phyloP scores from a whole-genome alignment of 1,140 invertebrate species.

The Amyelois transitella region DNA sequence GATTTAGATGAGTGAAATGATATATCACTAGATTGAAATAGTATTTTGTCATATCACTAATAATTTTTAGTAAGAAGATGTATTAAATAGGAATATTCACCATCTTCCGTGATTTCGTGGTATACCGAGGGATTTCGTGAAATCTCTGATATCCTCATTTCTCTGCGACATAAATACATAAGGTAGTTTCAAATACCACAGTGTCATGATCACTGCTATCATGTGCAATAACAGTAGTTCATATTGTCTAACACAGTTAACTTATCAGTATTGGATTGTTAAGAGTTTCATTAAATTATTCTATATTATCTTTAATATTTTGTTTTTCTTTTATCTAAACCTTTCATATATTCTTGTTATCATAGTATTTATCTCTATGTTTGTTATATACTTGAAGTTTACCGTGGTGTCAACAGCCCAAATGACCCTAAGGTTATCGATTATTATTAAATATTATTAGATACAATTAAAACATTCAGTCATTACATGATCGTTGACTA shows the following conservation, averaged over 20 bases:
- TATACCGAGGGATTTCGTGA: no score
- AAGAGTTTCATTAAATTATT: slow-evolving; percentile 47
- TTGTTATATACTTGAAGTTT: no score
- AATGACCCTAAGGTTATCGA: slow-evolving; percentile 6
- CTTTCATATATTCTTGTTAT: no score
- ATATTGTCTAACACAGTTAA: slow-evolving; percentile 17
- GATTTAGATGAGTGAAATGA: no score
- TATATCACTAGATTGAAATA: no score
- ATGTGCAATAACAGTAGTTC: slow-evolving; percentile 46
- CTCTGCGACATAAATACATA: background rate
- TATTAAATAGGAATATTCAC: no score
- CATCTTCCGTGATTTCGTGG: no score
- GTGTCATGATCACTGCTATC: background rate
- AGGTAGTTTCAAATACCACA: background rate
- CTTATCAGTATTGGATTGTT: slow-evolving; percentile 62
- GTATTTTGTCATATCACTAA: no score
- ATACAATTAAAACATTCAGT: background rate
- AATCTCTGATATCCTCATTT: no score
- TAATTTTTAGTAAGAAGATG: no score
- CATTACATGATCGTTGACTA: background rate
- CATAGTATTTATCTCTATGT: background rate
- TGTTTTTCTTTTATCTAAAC: slow-evolving; percentile 27
- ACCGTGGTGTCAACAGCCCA: no score
- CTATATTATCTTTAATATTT: slow-evolving; percentile 43
- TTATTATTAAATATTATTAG: background rate